Percentiles rank a stretch among this genome's conserved stretches.
Conservation (phyloP, 2,888 invertebrate species). For the Ectemnius cavifrons region DNA sequence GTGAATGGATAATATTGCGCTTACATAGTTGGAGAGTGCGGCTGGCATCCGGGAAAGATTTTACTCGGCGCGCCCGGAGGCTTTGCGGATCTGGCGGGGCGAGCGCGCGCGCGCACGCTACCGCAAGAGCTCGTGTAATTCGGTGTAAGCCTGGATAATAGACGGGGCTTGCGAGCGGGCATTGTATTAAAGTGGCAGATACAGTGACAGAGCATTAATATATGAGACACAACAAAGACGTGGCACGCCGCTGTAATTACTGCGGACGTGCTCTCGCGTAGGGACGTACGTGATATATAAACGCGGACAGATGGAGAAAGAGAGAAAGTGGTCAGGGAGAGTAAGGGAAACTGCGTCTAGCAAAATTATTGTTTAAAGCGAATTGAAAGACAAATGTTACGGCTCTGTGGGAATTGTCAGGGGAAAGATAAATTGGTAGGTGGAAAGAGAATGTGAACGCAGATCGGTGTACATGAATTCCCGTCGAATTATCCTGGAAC, state of each 20-base stretch:
- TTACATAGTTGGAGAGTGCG: no score
- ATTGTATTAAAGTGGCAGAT: background rate
- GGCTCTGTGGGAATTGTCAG: slow-evolving; percentile 2
- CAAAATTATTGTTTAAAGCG: slow-evolving; percentile 2
- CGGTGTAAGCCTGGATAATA: no score
- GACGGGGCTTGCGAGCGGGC: no score
- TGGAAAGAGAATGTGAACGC: slow-evolving; percentile 21
- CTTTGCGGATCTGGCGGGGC: no score
- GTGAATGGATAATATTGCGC: no score
- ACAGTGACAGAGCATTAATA: background rate
- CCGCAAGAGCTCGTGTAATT: no score
- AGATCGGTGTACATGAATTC: slow-evolving; percentile 17
- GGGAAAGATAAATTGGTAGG: slow-evolving; percentile 20
- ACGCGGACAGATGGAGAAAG: background rate
- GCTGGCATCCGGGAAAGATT: no score
- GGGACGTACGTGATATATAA: background rate
- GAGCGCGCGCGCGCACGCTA: no score
- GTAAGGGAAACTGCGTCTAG: no score
- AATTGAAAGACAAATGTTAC: background rate
- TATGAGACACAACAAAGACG: slow-evolving; percentile 3
- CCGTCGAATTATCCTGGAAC: slow-evolving; percentile 27
- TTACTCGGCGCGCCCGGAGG: no score
- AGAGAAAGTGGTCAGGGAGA: background rate
- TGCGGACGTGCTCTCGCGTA: background rate
- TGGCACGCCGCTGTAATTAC: slow-evolving; percentile 1